phyloP scores from a whole-genome alignment of 2,888 invertebrate species.

The Drosophila anomalipes region DNA sequence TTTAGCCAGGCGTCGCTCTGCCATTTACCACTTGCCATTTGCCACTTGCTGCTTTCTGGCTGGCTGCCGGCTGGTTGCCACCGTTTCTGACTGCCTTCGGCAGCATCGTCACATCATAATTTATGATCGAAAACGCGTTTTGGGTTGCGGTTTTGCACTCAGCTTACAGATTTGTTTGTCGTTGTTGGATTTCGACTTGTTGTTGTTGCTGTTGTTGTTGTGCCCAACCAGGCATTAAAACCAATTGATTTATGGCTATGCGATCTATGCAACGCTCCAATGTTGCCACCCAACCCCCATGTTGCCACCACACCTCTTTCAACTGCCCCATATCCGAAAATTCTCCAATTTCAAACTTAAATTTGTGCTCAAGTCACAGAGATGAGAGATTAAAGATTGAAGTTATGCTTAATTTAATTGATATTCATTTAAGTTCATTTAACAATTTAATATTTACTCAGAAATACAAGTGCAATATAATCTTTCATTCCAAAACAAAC shows the following conservation, averaged over 20 bases:
- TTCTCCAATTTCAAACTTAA: neutral
- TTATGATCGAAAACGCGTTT: slow-evolving; percentile 79
- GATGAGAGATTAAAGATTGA: neutral
- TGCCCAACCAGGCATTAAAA: slow-evolving; percentile 67
- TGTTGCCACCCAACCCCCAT: neutral
- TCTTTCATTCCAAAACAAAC: neutral
- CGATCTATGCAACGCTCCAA: slow-evolving; percentile 20
- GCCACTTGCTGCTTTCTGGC: slow-evolving; percentile 38
- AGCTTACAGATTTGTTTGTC: slow-evolving; percentile 46
- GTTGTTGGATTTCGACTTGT: neutral
- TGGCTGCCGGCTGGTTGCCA: slow-evolving; percentile 13
- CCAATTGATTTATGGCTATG: slow-evolving; percentile 73
- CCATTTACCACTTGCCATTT: slow-evolving; percentile 26
- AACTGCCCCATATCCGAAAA: neutral
- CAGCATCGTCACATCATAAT: slow-evolving; percentile 65
- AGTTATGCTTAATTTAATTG: neutral
- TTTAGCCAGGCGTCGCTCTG: slow-evolving; percentile 35
- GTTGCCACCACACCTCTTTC: neutral
- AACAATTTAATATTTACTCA: neutral
- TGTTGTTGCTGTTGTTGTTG: slow-evolving; percentile 38
- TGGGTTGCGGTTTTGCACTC: slow-evolving; percentile 66
- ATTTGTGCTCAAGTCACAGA: neutral
- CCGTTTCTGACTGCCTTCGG: slow-evolving; percentile 19
- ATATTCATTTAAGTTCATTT: neutral
- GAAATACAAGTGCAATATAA: neutral